Base-by-base conservation (phyloP, 1,140 invertebrate genomes). In the Eriocheir sinensis region DNA sequence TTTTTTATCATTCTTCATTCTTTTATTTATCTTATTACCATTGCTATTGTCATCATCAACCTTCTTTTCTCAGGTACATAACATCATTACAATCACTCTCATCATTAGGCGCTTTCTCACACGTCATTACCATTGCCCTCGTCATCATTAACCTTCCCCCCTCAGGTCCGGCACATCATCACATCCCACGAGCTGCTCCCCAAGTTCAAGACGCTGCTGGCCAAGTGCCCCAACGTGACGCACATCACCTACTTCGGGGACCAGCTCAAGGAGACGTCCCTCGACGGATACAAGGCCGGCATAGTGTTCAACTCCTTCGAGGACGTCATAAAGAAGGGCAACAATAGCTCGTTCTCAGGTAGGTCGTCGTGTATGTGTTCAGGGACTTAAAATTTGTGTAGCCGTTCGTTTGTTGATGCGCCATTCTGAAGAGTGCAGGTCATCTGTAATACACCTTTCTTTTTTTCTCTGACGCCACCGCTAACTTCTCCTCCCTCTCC, bases 151-250 rank as follows among this genome's bases (percentile, higher is more conserved):
- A 81, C 48, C 92, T 97, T 21, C 93, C 97, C 41, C 96, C 80
- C 53, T n/a, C 94, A 96, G 96, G 96, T 96, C 12, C 44, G 98
- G 83, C 98, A 98, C 21, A 98, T 99, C 21, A 98, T 99, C 96
- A 99, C 98, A 8, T 98, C 98, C 32, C 98, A 98, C 96, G 98
- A 99, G 91, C 97, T 99, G 44, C 96, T 99, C 96, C 98, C 98
- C 30, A 99, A 99, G 97, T 98, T 99, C 96, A 98, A 98, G 96
- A 97, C 97, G 41, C 97, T 99, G 89, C 96, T 99, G 32, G 96
- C 97, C 2, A 60, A 88, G 40, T 96, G 96, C 27, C 95, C 95
- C 36, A 94, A 94, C 21, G 95, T 96, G 1, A 95, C 94, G 0
- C 81, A 89, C 9, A 91, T 96, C 34, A 95, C 96, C 32, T 96